These are phyloP conservation scores for Chelonia mydas DNA, from an alignment of 2,797 vertebrate genomes.

Conservation along the genomic window DNA sequence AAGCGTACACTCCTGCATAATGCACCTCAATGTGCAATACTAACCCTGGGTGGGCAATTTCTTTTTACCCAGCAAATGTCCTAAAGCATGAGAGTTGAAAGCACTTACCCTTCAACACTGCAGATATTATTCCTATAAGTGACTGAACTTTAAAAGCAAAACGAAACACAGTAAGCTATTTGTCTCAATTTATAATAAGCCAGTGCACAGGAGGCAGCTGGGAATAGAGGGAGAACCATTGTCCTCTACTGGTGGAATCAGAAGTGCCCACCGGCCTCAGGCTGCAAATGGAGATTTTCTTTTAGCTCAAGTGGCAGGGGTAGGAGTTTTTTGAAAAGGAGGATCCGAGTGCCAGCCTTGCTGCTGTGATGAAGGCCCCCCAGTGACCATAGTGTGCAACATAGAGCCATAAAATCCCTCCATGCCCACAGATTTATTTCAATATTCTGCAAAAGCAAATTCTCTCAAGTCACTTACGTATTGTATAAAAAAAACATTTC, in stretches of 20 bases:
- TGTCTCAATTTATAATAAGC: constrained; percentile 29
- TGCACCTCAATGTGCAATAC: not conserved
- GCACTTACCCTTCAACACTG: constrained; percentile 46
- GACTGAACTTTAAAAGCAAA: constrained; percentile 60
- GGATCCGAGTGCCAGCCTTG: not conserved
- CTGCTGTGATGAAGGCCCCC: not conserved
- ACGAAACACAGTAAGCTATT: constrained; percentile 21
- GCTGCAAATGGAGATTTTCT: not conserved
- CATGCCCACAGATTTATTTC: rapidly evolving
- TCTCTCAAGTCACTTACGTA: rapidly evolving
- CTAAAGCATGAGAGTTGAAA: constrained; percentile 17
- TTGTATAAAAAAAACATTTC: not conserved
- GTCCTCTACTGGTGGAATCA: not conserved
- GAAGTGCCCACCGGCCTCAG: not conserved
- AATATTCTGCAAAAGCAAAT: not conserved
- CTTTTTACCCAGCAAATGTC: constrained; percentile 17
- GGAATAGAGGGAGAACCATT: not conserved
- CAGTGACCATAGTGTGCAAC: not conserved
- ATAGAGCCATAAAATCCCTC: rapidly evolving
- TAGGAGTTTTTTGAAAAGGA: not conserved
- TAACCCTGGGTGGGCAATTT: constrained; percentile 9
- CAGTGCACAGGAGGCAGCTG: not conserved
- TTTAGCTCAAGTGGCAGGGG: rapidly evolving
- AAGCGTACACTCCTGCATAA: not conserved
- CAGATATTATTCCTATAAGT: constrained; percentile 53